These are phyloP conservation scores for Turritopsis dohrnii DNA, from an alignment of 30 jellyfish, hydroid and myxozoan species.

Conservation along the genomic window DNA sequence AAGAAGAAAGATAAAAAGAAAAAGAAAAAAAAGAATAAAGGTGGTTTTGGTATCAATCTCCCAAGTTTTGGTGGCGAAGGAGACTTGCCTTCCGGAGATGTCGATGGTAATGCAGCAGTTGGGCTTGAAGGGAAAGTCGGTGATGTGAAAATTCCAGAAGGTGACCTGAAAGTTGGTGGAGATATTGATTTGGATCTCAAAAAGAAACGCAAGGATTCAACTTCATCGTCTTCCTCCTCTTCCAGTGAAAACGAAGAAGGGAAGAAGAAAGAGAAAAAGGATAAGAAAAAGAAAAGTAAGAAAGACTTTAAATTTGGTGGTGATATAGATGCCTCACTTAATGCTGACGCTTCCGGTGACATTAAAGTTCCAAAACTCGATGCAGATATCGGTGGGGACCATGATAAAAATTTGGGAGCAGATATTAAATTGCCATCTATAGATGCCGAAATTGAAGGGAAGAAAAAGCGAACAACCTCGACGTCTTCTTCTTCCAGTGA, in stretches of 20 bases:
- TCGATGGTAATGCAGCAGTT: conserved; percentile 13
- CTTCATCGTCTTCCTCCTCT: conserved; percentile 5
- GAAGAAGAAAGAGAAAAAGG: conserved; percentile 19
- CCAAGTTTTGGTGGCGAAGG: conserved; percentile 10
- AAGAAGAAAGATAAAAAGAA: background rate
- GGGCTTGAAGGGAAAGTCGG: background rate
- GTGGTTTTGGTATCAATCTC: conserved; percentile 9
- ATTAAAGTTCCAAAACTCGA: background rate
- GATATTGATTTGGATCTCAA: background rate
- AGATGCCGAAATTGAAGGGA: background rate
- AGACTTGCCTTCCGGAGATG: conserved; percentile 1
- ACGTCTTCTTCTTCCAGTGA: background rate
- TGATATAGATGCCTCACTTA: background rate
- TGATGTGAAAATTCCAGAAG: background rate
- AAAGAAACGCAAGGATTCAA: background rate
- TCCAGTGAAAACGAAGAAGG: background rate
- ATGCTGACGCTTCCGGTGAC: conserved; percentile 8
- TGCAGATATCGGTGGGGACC: background rate
- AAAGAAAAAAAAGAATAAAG: background rate
- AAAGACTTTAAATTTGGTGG: background rate
- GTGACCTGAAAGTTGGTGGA: background rate
- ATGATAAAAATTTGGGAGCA: background rate
- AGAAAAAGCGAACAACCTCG: background rate
- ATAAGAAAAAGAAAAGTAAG: background rate
- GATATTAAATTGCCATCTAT: background rate